phyloP scores from a whole-genome alignment of 2,888 invertebrate genomes.

The Morpho deidamia region DNA sequence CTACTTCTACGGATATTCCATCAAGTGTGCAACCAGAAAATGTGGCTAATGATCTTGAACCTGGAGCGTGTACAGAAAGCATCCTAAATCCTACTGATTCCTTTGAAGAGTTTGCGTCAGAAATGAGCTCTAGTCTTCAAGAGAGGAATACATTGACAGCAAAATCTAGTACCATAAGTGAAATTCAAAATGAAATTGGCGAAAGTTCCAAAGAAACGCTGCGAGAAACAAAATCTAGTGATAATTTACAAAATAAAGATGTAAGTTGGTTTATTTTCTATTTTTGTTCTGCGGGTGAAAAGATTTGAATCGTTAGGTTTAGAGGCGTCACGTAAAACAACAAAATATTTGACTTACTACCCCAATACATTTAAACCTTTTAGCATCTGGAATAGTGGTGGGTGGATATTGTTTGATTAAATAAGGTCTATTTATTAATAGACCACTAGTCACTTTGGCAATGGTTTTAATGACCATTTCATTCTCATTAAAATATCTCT shows the following conservation, averaged over 20 bases:
- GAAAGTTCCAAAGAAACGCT: slow-evolving; percentile 47
- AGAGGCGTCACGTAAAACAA: background rate
- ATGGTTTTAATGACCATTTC: too few species aligned
- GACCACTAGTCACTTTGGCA: too few species aligned
- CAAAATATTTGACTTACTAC: background rate
- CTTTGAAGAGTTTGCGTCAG: slow-evolving; percentile 82
- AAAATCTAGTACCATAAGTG: slow-evolving; percentile 77
- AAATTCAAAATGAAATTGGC: slow-evolving; percentile 76
- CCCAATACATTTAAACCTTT: too few species aligned
- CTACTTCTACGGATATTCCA: slow-evolving; percentile 53
- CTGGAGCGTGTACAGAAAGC: slow-evolving; percentile 77
- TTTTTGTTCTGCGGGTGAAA: background rate
- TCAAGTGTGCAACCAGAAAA: slow-evolving; percentile 33
- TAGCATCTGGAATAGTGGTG: background rate
- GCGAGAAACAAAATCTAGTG: slow-evolving; percentile 53
- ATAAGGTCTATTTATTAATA: too few species aligned
- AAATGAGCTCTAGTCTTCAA: slow-evolving; percentile 81
- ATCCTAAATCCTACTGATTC: slow-evolving; percentile 85
- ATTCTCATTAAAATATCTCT: too few species aligned
- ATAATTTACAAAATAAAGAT: slow-evolving; percentile 60
- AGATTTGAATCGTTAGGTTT: background rate
- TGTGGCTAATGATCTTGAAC: slow-evolving; percentile 52
- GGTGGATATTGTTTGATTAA: background rate
- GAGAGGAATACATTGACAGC: slow-evolving; percentile 72
- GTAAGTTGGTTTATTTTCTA: slow-evolving; percentile 37